Evolutionary conservation across 2,888 invertebrate genomes (phyloP).

Genomic region (Iphiclides podalirius): DNA sequence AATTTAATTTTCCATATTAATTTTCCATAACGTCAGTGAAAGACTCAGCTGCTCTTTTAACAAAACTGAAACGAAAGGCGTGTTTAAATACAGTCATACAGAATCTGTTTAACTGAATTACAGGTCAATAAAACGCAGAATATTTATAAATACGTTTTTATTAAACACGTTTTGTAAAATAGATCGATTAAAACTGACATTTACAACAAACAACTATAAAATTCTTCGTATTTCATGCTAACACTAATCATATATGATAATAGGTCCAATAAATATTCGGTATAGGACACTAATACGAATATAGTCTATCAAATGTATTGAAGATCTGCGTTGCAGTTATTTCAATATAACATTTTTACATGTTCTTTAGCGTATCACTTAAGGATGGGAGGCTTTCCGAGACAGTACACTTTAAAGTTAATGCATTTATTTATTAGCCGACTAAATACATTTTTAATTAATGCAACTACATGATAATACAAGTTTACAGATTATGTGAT

Average conservation of each 20-base stretch:
- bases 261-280: constrained; percentile 62
- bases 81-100: too few relatives aligned
- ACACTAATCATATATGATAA: constrained; percentile 60
- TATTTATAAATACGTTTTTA: constrained; percentile 77
- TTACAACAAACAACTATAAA: constrained; percentile 80
- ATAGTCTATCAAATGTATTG: constrained; percentile 44
- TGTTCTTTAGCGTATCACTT: constrained; percentile 64
- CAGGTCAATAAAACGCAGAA: constrained; percentile 40
- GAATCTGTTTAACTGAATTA: too few relatives aligned
- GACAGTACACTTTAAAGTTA: too few relatives aligned
- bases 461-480: too few relatives aligned
- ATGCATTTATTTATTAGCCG: too few relatives aligned
- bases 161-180: constrained; percentile 79
- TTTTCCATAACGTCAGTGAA: too few relatives aligned
- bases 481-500: too few relatives aligned
- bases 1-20: too few relatives aligned
- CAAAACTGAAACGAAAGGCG: too few relatives aligned
- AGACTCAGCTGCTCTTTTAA: too few relatives aligned
- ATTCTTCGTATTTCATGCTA: constrained; percentile 70
- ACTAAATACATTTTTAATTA: too few relatives aligned
- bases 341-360: constrained; percentile 54
- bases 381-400: constrained; percentile 53
- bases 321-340: constrained; percentile 41
- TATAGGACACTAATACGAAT: constrained; percentile 47
- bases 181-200: constrained; percentile 78